These are phyloP conservation scores for Isoperla grammatica DNA, from an alignment of 2,888 invertebrate genomes.

Conservation along the genomic window DNA sequence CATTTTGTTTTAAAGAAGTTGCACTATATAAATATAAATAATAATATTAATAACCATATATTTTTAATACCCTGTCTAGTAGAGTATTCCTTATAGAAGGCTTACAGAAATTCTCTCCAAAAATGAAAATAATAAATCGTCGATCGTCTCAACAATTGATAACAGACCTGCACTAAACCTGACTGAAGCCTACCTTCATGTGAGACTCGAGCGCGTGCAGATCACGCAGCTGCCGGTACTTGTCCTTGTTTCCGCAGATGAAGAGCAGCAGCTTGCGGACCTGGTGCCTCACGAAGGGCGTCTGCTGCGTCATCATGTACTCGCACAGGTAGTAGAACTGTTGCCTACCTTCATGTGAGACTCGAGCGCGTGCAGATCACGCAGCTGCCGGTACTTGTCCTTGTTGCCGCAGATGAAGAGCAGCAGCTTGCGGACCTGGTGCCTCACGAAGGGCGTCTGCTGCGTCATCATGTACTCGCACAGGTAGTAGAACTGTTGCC, in stretches of 20 bases:
- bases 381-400: slow-evolving; percentile 88
- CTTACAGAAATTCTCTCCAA: no score
- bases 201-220: slow-evolving; percentile 89
- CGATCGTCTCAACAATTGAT: no score
- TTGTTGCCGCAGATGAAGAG: slow-evolving; percentile 92
- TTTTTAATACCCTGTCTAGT: no score
- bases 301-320: slow-evolving; percentile 91
- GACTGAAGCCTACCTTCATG: slow-evolving; percentile 62
- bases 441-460: slow-evolving; percentile 77
- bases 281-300: slow-evolving; percentile 82
- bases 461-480: slow-evolving; percentile 95
- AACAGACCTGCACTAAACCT: no score
- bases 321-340: slow-evolving; percentile 80
- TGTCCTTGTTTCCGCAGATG: slow-evolving; percentile 92
- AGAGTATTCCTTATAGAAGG: no score
- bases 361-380: slow-evolving; percentile 89
- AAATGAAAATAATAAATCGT: no score
- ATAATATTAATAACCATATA: no score
- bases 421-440: slow-evolving; percentile 88
- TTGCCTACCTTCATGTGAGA: slow-evolving; percentile 68
- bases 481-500: slow-evolving; percentile 72
- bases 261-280: slow-evolving; percentile 86
- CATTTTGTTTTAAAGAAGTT: no score
- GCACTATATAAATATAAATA: no score
- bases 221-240: slow-evolving; percentile 90